Evolutionary conservation across 2,888 invertebrate genomes (phyloP), one percentile per base, ranked within the genome.

Genomic region (Cryptus viduatorius): DNA sequence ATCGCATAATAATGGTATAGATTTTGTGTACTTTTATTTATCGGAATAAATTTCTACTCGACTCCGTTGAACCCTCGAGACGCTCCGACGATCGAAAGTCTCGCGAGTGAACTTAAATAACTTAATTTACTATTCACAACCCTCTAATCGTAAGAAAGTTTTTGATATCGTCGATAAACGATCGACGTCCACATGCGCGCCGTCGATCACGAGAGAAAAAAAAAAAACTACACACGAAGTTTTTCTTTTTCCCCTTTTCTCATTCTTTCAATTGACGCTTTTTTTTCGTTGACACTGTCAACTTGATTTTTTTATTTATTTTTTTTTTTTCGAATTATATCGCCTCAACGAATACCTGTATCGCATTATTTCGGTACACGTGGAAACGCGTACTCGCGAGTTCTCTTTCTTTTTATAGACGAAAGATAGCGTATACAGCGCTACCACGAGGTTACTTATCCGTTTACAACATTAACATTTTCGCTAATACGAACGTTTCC

Each of bases 91-190:
- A 53, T 19, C n/a, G 8, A 87, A 87, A 87, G 85, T 86, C 37
- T 86, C 87, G 87, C 85, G 79, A 73, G 76, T 85, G 83, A 89
- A 91, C 86, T 88, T 89, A 89, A 91, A 89, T 91, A 90, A 89
- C 86, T 89, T 88, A 87, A 85, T 90, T 87, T 83, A 84, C 87
- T 91, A 91, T 91, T 91, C 91, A 91, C 91, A 91, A 91, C 89
- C 89, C 88, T 90, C 89, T 86, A 88, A 89, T 79, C 80, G 78
- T 83, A 82, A 81, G 80, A 76, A 84, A 73, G 68, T 81, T 81
- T 72, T 69, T 71, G 61, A 68, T 24, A 37, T 19, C 61, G 48
- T 44, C 71, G 31, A 61, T 37, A 29, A 37, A 37, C 37, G 8
- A 50, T 79, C 64, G 84, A 81, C 78, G 64, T 71, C 69, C 50